These are phyloP conservation scores for Rhynchonycteris naso DNA, from an alignment of 2,797 vertebrate species.

Conservation along the genomic window DNA sequence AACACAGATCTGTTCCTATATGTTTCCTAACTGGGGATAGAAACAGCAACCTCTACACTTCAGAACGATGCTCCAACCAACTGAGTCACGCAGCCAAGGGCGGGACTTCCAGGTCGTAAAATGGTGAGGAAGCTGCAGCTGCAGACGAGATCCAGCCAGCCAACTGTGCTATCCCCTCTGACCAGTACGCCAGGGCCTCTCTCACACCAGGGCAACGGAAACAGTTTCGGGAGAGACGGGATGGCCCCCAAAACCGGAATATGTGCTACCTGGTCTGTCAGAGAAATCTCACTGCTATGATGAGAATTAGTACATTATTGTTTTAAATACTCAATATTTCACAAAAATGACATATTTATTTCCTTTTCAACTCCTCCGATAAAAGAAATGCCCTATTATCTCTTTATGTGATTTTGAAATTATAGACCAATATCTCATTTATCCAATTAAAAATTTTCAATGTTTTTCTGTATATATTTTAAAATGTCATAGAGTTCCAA, in stretches of 20 bases:
- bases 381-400: constrained; percentile 6
- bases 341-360: background rate
- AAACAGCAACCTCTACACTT: too few relatives aligned
- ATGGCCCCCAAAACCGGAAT: background rate
- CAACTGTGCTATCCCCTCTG: background rate
- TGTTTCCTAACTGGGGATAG: too few relatives aligned
- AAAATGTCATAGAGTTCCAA: constrained; percentile 1
- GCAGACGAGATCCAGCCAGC: background rate
- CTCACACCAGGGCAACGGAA: background rate
- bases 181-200: background rate
- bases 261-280: background rate
- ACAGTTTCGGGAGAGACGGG: background rate
- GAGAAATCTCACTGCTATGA: background rate
- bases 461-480: background rate
- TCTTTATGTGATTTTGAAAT: background rate
- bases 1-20: too few relatives aligned
- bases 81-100: too few relatives aligned
- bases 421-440: background rate
- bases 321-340: constrained; percentile 12
- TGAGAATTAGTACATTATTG: background rate
- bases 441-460: background rate
- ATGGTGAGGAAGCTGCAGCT: background rate
- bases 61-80: too few relatives aligned
- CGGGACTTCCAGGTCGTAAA: background rate
- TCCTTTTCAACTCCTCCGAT: constrained; percentile 36